phyloP scores from a whole-genome alignment of 2,113 vertebrate genomes.

The Syrrhaptes paradoxus region DNA sequence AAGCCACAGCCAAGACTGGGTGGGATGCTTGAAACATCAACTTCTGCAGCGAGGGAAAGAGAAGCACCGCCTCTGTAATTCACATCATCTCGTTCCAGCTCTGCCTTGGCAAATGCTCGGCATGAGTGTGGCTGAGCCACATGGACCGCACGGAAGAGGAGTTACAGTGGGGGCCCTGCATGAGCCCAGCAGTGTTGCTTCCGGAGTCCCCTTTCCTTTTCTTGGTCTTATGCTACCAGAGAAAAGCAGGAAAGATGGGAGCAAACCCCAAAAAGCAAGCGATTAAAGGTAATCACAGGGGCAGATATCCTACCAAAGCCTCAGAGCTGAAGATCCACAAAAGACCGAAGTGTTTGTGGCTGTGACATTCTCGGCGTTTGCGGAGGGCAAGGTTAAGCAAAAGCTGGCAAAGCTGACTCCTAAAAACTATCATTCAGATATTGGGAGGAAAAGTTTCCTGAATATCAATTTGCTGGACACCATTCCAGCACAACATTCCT shows the following conservation, averaged over 20 bases:
- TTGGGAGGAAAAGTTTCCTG: neutral
- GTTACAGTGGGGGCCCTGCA: rapidly evolving
- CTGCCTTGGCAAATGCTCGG: neutral
- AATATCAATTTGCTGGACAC: neutral
- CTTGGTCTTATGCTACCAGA: neutral
- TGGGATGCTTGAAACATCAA: neutral
- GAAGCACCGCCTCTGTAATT: neutral
- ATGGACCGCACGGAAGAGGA: neutral
- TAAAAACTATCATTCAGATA: neutral
- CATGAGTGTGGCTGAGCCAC: neutral
- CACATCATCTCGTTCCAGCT: neutral
- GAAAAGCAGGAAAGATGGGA: neutral
- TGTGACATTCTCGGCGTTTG: neutral
- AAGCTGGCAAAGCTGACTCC: neutral
- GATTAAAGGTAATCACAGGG: neutral
- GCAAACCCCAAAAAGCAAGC: neutral
- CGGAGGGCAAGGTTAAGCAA: neutral
- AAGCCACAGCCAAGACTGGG: neutral
- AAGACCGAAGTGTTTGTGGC: neutral
- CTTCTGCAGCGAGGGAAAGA: neutral
- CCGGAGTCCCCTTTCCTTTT: neutral
- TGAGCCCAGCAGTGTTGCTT: neutral
- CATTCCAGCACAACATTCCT: neutral
- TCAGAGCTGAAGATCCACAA: neutral
- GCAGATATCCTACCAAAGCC: neutral